These are phyloP conservation scores for Gonatopus flavifemur DNA, from an alignment of 1,140 invertebrate species.

Conservation along the genomic window DNA sequence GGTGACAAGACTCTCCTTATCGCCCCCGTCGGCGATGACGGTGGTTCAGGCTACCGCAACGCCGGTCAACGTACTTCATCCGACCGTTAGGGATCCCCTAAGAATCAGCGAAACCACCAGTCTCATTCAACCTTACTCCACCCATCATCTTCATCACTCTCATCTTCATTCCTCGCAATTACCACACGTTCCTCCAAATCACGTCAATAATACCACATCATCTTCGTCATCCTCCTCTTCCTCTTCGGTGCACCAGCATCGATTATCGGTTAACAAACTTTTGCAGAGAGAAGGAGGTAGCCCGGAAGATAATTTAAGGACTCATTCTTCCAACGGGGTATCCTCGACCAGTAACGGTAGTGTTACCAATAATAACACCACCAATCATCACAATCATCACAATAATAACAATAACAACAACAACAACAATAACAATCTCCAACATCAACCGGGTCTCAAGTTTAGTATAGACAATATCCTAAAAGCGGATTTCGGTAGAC, in stretches of 20 bases:
- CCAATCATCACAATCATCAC: constrained; percentile 32
- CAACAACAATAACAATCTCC: constrained; percentile 56
- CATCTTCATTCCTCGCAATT: constrained; percentile 35
- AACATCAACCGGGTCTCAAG: constrained; percentile 71
- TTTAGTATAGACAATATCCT: constrained; percentile 93
- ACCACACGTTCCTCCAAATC: constrained; percentile 36
- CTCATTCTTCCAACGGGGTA: constrained; percentile 19
- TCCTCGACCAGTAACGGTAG: constrained; percentile 18
- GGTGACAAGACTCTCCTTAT: constrained; percentile 49
- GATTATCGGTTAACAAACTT: constrained; percentile 46
- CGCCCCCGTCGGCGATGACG: constrained; percentile 49
- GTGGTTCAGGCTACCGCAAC: constrained; percentile 38
- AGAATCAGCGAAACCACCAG: constrained; percentile 36
- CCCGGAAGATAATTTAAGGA: constrained; percentile 36
- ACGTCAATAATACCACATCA: too few relatives aligned
- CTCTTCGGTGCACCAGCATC: constrained; percentile 39
- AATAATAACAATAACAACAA: constrained; percentile 37
- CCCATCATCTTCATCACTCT: constrained; percentile 36
- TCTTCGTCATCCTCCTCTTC: constrained; percentile 32
- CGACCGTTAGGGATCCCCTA: constrained; percentile 38
- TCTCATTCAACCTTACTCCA: constrained; percentile 31
- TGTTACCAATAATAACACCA: constrained; percentile 25
- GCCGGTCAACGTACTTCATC: constrained; percentile 42
- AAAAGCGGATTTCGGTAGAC: constrained; percentile 82
- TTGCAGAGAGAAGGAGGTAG: constrained; percentile 40